Evolutionary conservation across 2,113 vertebrate genomes (phyloP), one percentile per base, ranked within the genome.

Genomic region (Urocolius indicus): DNA sequence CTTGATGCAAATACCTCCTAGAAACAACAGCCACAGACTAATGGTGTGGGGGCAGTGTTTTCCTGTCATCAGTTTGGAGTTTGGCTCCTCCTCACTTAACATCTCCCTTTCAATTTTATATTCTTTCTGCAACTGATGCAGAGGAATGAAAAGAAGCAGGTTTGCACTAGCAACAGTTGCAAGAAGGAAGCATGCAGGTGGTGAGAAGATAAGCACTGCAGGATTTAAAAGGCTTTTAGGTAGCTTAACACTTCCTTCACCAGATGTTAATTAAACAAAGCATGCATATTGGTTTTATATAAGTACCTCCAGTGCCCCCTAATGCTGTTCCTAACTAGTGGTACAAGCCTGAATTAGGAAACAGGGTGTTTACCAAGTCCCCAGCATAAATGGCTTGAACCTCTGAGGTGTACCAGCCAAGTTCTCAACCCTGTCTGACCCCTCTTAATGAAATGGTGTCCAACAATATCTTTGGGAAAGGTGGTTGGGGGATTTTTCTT

Each of bases 271-370:
- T 87, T 89, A 81, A 81, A 32, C 38, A 72, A 78, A 81, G 36
- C 38, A 38, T 11, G 23, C 19, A 30, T 41, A 24, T 57, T 57
- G 9, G 80, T 83, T 52, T 85, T 84, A 59, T 63, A 16, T 45
- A 92, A 95, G 78, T 73, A 54, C 21, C 29, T 88, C 75, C 88
- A 92, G 82, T 94, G 94, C 92, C 58, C 90, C 79, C 88, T 85
- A 92, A 91, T 58, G 75, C n/a, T 91, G 49, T 69, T 74, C 41
- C 19, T 51, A 54, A 76, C 85, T 58, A 11, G 26, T 36, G 13
- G 49, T 65, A 38, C 23, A 32, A 63, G 34, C 8, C 38, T n/a
- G 38, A 61, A 38, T n/a, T 6, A 75, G 32, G 48, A 45, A 52
- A 79, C 15, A 7, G 62, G 29, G 17, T 59, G 5, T 74, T 92